Conservation (phyloP, 2,113 vertebrate genomes). For the Microcebus jonahi region DNA sequence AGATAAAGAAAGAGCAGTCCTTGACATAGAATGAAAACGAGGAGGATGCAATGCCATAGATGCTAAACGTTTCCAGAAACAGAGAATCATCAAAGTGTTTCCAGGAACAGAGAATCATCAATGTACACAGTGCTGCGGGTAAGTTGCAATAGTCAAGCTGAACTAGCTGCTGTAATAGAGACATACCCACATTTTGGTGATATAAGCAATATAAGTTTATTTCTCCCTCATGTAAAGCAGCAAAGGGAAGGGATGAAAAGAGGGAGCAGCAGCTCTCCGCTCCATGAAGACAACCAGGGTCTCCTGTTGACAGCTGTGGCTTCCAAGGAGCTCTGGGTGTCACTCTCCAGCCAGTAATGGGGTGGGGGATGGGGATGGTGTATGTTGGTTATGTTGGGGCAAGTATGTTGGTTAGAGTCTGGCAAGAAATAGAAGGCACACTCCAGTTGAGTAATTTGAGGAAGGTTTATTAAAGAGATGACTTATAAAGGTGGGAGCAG, state of each 20-base stretch:
- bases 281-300: neutral
- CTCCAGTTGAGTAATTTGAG: neutral
- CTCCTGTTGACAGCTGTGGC: neutral
- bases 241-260: neutral
- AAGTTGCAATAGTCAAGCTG: neutral
- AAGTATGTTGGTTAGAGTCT: neutral
- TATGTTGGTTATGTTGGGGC: too few species aligned
- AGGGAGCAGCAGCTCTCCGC: neutral
- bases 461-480: neutral
- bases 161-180: neutral
- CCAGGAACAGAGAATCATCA: neutral
- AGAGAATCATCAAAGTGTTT: neutral
- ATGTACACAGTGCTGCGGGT: neutral
- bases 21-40: neutral
- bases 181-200: neutral
- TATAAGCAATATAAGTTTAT: neutral
- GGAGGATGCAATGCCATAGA: neutral
- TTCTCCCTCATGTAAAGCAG: neutral
- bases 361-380: neutral
- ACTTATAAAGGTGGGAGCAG: neutral
- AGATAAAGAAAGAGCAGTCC: neutral
- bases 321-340: neutral
- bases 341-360: neutral
- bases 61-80: neutral
- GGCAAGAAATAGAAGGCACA: constrained; percentile 2